Evolutionary conservation across 2,888 invertebrate species (phyloP).

Genomic region (Octodonta nipae): DNA sequence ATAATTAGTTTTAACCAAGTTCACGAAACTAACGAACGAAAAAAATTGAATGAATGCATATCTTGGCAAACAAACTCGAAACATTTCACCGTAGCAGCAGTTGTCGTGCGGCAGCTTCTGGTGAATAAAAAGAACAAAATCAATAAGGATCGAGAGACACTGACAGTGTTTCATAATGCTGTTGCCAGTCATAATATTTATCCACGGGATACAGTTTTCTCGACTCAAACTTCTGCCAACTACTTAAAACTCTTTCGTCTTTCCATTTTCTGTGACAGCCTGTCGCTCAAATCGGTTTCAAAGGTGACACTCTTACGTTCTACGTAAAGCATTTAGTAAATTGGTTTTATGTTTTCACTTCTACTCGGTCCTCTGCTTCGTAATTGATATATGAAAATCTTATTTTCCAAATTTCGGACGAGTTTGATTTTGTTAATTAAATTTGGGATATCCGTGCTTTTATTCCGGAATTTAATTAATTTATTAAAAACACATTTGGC

Average conservation of each 20-base stretch:
- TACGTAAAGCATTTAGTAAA: constrained; percentile 29
- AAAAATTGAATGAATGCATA: too few species aligned
- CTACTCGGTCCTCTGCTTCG: constrained; percentile 10
- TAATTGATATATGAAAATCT: constrained; percentile 16
- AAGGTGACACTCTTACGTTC: constrained; percentile 29
- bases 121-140: too few species aligned
- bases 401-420: too few species aligned
- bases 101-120: too few species aligned
- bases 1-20: too few species aligned
- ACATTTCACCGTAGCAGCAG: too few species aligned
- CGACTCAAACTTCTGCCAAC: constrained; percentile 35
- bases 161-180: constrained; percentile 23
- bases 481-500: too few species aligned
- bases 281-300: constrained; percentile 34
- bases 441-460: too few species aligned
- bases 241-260: constrained; percentile 38
- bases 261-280: constrained; percentile 36
- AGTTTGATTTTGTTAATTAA: too few species aligned
- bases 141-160: constrained; percentile 14
- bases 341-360: constrained; percentile 22
- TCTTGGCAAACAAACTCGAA: too few species aligned
- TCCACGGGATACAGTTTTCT: constrained; percentile 30
- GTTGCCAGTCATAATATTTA: constrained; percentile 33
- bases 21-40: too few species aligned
- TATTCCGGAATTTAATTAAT: too few species aligned